Base-by-base conservation (phyloP, 2,797 vertebrate species). In the Chelon auratus region DNA sequence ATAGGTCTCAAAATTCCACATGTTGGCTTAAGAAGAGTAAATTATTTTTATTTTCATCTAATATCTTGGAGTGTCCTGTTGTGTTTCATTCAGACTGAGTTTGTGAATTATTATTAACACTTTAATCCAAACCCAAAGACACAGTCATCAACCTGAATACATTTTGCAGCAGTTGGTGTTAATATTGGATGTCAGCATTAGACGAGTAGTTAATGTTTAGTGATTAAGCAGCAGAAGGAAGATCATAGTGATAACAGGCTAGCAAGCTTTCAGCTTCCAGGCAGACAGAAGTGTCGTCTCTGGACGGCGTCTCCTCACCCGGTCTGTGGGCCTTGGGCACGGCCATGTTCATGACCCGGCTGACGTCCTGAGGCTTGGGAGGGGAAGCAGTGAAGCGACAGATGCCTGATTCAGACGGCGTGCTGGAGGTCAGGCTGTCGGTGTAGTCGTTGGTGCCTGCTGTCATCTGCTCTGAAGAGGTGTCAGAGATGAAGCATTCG, bases 401-500 rank as follows among this genome's bases (percentile, higher is more conserved):
- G 92, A 99, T 99, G 93, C 98, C 98, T 2, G 98, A 99, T 75
- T 99, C 98, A 15, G 97, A 98, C 0, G 98, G 98, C n/a, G 98
- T 99, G 93, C 98, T 99, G 91, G 97, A 99, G 72, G 98, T 97
- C 91, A 99, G 94, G 87, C 98, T 99, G 95, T 98, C 97, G 2
- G 98, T 98, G 95, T 99, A 99, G 92, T 99, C 97, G 7, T 98
- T 98, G 88, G 97, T 98, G 93, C 97, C 97, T 67, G 97, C 97
- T 26, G 98, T 98, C 93, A 99, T 94, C 94, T 99, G 98, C 92
- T 99, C 98, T 0, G 97, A 99, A 0, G 98, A 99, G 0, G 98
- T 99, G 94, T 99, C 98, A 3, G 98, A 99, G 85, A 99, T 98
- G 95, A 99, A 99, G 95, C 98, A 99, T 78, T 99, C 98, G 0